These are phyloP conservation scores for Ephestia elutella DNA, from an alignment of 1,140 invertebrate genomes.

Conservation along the genomic window DNA sequence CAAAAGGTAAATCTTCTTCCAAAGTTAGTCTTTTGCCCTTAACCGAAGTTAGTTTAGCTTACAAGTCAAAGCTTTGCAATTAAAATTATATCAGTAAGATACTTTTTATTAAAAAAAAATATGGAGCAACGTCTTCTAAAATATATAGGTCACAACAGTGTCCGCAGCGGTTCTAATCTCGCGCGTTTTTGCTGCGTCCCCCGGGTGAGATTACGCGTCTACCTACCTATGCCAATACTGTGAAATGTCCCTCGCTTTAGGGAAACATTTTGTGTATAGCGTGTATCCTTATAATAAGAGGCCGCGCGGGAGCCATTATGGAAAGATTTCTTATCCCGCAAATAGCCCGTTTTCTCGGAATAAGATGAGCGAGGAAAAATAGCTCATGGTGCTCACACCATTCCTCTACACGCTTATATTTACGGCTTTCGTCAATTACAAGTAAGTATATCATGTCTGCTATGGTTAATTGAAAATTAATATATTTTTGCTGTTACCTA, in stretches of 20 bases:
- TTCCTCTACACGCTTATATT: too few relatives aligned
- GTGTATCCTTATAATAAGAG: conserved; percentile 50
- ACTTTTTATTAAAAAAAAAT: too few relatives aligned
- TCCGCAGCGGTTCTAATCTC: conserved; percentile 42
- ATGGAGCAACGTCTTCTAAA: not conserved
- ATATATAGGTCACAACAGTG: not conserved
- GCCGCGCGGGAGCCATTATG: conserved; percentile 51
- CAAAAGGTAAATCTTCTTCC: too few relatives aligned
- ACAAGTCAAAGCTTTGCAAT: too few relatives aligned
- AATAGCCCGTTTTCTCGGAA: conserved; percentile 25
- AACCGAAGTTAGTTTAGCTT: too few relatives aligned
- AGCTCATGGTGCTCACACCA: not conserved
- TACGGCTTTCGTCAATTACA: too few relatives aligned
- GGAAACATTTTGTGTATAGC: conserved; percentile 35
- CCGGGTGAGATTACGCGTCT: not conserved
- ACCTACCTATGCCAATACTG: conserved; percentile 48
- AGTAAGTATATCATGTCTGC: too few relatives aligned
- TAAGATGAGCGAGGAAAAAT: conserved; percentile 14
- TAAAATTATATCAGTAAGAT: too few relatives aligned
- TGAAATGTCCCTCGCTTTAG: conserved; percentile 29
- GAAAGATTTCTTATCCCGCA: conserved; percentile 46
- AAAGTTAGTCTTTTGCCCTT: too few relatives aligned
- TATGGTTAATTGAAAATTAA: too few relatives aligned
- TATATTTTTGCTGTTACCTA: not conserved
- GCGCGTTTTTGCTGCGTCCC: conserved; percentile 28